Evolutionary conservation across 1,140 invertebrate species (phyloP).

Genomic region (Philopotamus ludificatus): DNA sequence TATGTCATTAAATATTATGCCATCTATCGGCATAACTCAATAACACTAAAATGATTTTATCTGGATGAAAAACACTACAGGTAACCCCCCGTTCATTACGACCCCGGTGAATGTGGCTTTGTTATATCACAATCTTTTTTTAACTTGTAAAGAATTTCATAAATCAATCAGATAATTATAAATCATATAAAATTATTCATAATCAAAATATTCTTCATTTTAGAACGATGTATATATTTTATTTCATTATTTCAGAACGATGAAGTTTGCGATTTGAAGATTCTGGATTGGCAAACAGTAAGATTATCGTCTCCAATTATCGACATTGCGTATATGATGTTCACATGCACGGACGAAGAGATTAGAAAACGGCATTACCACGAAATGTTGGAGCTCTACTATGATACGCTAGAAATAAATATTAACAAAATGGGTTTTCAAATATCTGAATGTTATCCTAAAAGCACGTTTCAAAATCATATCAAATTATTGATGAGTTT

Average conservation of each 20-base stretch:
- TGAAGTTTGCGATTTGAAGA: slow-evolving; percentile 22
- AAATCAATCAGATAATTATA: too few relatives aligned
- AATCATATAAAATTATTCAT: too few relatives aligned
- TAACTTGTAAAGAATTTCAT: too few relatives aligned
- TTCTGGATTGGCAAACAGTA: slow-evolving; percentile 34
- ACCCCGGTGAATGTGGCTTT: too few relatives aligned
- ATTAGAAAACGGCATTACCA: slow-evolving; percentile 16
- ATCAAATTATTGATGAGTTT: slow-evolving; percentile 18
- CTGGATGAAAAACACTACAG: too few relatives aligned
- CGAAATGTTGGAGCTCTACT: slow-evolving; percentile 30
- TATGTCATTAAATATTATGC: too few relatives aligned
- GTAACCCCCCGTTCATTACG: too few relatives aligned
- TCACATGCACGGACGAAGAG: slow-evolving; percentile 22
- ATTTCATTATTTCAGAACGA: slow-evolving; percentile 30
- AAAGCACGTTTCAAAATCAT: slow-evolving; percentile 15
- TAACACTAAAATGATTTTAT: too few relatives aligned
- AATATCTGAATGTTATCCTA: slow-evolving; percentile 22
- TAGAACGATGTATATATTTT: slow-evolving; percentile 2
- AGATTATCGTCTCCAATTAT: slow-evolving; percentile 23
- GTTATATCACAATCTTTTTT: too few relatives aligned
- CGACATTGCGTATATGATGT: slow-evolving; percentile 29
- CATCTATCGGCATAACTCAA: too few relatives aligned
- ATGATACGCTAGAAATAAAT: slow-evolving; percentile 14
- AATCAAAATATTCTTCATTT: too few relatives aligned
- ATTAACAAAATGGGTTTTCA: slow-evolving; percentile 21